Conservation (phyloP, 2,113 vertebrate genomes). For the Lepisosteus oculatus region DNA sequence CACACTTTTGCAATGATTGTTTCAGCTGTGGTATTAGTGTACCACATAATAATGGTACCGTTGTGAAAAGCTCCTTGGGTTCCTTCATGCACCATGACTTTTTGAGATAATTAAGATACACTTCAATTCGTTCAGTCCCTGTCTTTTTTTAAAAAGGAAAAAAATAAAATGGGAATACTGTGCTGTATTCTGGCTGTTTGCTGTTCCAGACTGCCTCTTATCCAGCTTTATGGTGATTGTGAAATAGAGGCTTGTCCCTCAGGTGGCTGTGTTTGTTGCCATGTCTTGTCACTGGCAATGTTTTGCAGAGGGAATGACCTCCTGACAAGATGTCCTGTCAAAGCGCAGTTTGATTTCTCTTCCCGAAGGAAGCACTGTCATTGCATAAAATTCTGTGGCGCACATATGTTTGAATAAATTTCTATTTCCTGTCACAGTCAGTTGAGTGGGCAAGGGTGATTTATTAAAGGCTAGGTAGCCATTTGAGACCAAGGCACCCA, state of each 20-base stretch:
- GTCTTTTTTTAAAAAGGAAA: too few relatives aligned
- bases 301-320: slow-evolving; percentile 18
- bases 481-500: not conserved
- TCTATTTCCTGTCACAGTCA: slow-evolving; percentile 8
- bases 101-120: too few relatives aligned
- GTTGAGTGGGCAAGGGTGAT: not conserved
- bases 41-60: too few relatives aligned
- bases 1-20: too few relatives aligned
- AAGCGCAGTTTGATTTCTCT: slow-evolving; percentile 20
- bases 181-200: not conserved
- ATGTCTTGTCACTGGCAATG: slow-evolving; percentile 13
- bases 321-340: slow-evolving; percentile 28
- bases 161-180: too few relatives aligned
- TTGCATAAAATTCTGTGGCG: slow-evolving; percentile 9
- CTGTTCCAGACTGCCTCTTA: not conserved
- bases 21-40: too few relatives aligned
- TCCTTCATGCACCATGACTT: too few relatives aligned
- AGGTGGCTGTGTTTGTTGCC: slow-evolving; percentile 6
- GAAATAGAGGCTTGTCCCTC: not conserved
- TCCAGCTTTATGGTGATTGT: not conserved
- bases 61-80: too few relatives aligned
- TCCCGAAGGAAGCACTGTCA: slow-evolving; percentile 29
- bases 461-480: not conserved
- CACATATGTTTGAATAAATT: slow-evolving; percentile 9
- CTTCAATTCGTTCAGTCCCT: too few relatives aligned